Base-by-base conservation (phyloP, 2,113 vertebrate genomes). In the Lutjanus erythropterus region DNA sequence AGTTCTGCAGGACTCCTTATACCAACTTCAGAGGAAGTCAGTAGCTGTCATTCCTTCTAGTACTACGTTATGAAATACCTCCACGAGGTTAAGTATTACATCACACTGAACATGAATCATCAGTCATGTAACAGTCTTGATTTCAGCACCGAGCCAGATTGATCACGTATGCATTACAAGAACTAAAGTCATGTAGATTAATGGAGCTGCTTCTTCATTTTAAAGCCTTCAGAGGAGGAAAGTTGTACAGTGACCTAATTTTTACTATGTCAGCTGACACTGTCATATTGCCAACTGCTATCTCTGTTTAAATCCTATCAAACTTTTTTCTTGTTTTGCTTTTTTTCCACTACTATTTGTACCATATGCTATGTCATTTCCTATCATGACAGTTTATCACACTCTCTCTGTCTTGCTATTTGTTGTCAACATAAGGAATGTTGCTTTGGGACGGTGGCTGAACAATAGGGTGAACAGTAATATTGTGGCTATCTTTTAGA, bases 371-470 rank as follows among this genome's bases (percentile, higher is more conserved):
- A 35, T 52, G 76, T 80, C 59, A 78, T 72, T 80, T 79, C 68
- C 64, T 78, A 16, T 47, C 56, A 35, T 42, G 58, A 29, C 21
- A 52, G 31, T 61, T 55, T 70, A 75, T 69, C 61, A 31, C 35
- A 61, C 44, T 16, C 33, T 44, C 3, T 21, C 21, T 25, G 19
- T 75, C 49, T 46, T 33, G 8, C 46, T 27, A 23, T 86, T 84
- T 77, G 60, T 81, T 68, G 62, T 84, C 65, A 80, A 55, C 74
- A n/a, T 55, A 53, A 31, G 56, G 70, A 71, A 42, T 65, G 49
- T 68, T 31, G 33, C 50, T 29, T 33, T 41, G 35, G 60, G 39
- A 35, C 1, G 10, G 29, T 74, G 55, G 42, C 41, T 76, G 16
- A 60, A 64, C 4, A 52, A 56, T 39, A 33, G 60, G 42, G 42